These are phyloP conservation scores for Ibycter americanus DNA, from an alignment of 2,797 vertebrate species.

Conservation along the genomic window DNA sequence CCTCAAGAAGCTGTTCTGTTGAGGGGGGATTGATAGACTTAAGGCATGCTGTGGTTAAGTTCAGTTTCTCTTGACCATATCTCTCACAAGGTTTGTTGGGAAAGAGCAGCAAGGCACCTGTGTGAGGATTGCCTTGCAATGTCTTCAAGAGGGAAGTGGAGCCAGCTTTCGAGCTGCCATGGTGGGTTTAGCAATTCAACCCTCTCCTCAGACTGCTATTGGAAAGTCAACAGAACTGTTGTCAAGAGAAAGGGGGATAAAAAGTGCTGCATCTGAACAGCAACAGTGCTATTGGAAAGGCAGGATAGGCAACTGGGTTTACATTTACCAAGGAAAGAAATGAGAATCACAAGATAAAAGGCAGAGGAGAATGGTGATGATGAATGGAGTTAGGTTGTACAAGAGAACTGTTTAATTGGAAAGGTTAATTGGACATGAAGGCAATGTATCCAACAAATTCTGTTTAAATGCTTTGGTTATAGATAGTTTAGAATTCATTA, in stretches of 20 bases:
- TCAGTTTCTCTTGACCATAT: not conserved
- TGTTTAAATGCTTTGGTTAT: not conserved
- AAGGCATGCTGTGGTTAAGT: not conserved
- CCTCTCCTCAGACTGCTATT: not conserved
- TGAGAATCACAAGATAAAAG: not conserved
- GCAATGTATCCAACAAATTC: not conserved
- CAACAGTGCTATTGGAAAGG: not conserved
- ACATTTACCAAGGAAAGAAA: not conserved
- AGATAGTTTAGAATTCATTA: not conserved
- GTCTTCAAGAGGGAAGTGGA: not conserved
- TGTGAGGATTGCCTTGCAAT: not conserved
- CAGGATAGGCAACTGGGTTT: not conserved
- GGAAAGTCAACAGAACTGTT: not conserved
- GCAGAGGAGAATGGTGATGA: not conserved
- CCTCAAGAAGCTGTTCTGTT: not conserved
- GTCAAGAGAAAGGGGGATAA: not conserved
- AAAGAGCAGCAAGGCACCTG: not conserved
- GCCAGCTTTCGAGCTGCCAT: not conserved
- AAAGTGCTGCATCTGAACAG: not conserved
- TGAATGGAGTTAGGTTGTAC: not conserved
- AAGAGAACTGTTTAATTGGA: not conserved
- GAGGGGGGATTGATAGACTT: not conserved
- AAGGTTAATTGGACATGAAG: not conserved
- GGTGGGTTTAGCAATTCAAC: not conserved
- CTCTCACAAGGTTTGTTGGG: not conserved